A percentile compares a stretch with the other conserved stretches of the same genome.
Conservation (phyloP, 2,113 vertebrate genomes). For the Triplophysa rosa region DNA sequence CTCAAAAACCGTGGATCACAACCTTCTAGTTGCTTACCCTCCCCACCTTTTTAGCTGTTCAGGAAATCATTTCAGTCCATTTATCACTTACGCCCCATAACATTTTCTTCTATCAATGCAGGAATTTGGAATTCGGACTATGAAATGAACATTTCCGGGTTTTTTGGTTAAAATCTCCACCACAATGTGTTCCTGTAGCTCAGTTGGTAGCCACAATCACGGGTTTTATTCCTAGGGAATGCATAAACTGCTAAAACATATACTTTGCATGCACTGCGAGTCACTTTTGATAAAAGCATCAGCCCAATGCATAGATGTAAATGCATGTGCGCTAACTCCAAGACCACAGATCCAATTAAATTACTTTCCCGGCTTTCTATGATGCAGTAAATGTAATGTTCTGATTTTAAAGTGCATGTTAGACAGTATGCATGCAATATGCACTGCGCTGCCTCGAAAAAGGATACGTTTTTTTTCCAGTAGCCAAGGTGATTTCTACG, state of each 20-base stretch:
- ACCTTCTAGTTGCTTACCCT: conserved; percentile 4
- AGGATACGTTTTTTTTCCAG: neutral
- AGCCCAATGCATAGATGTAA: no score
- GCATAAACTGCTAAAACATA: no score
- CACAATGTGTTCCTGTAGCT: no score
- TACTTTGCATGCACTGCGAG: no score
- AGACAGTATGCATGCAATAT: neutral
- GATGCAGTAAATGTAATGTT: neutral
- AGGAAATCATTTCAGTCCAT: conserved; percentile 1
- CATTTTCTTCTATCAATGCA: neutral
- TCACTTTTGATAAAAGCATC: no score
- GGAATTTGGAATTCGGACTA: neutral
- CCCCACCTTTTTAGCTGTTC: neutral
- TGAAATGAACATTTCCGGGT: neutral
- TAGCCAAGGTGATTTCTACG: neutral
- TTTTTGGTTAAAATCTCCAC: no score
- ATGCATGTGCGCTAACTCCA: no score
- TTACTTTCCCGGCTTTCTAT: neutral
- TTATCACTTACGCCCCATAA: neutral
- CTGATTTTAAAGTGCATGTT: neutral
- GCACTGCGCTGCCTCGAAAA: neutral
- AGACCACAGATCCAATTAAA: neutral
- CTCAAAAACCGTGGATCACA: neutral
- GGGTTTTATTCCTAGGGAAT: no score
- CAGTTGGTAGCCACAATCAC: no score